phyloP scores from a whole-genome alignment of 2,888 invertebrate genomes.

The Protonemura montana region DNA sequence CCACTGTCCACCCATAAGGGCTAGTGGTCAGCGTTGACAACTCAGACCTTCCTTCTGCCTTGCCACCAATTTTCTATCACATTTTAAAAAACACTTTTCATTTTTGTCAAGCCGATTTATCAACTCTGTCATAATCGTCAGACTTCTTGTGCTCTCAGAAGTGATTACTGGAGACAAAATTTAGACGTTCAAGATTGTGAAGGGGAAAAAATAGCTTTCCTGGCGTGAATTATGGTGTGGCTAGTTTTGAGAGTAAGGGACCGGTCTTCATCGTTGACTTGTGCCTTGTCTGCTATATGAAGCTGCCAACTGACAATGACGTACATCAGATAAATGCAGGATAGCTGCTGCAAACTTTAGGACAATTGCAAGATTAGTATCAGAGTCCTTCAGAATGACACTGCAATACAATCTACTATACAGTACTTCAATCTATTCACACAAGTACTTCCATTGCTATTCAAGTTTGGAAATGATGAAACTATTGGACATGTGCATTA shows the following conservation, averaged over 20 bases:
- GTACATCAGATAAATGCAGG: not conserved
- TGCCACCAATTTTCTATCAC: not conserved
- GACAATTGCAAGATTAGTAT: not conserved
- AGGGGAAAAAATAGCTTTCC: not conserved
- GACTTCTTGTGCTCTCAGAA: not conserved
- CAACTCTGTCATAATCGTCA: not conserved
- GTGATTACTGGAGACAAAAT: not conserved
- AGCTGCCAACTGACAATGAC: not conserved
- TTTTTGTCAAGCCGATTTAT: not conserved
- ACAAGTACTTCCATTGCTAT: not conserved
- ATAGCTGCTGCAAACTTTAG: not conserved
- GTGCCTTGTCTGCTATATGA: not conserved
- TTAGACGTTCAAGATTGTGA: not conserved
- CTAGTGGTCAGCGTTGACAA: too few species aligned
- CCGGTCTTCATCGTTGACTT: not conserved
- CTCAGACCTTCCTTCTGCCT: too few species aligned
- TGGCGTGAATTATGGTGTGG: not conserved
- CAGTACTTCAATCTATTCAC: not conserved
- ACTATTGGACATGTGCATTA: not conserved
- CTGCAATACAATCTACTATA: not conserved
- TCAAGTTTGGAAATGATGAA: not conserved
- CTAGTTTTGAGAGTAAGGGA: not conserved
- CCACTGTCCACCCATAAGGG: too few species aligned
- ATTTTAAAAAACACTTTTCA: not conserved
- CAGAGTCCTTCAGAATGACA: not conserved